Evolutionary conservation across 2,113 vertebrate species (phyloP), one percentile per base, ranked within the genome.

Genomic region (Sinocyclocheilus grahami): DNA sequence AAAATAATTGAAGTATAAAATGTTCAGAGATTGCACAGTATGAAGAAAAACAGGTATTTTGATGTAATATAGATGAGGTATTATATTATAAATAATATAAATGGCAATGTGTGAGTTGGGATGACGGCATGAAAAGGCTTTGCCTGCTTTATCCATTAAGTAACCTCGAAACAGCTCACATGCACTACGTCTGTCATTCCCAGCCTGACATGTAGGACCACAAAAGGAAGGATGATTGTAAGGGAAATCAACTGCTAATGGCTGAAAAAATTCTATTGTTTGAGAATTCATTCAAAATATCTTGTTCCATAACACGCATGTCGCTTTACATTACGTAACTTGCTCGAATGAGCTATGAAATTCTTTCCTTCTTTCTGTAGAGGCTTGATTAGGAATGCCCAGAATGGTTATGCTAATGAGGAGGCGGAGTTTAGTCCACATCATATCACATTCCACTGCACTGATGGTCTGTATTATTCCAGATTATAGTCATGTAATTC

Each of bases 241-340:
- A 83, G 69, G 82, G 82, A 39, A 75, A 80, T 42, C 53, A 62
- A 58, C 42, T 82, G 63, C 81, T 62, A 62, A 62, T 60, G 6
- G 55, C 55, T 33, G 16, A 82, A 22, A 60, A 82, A 18, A 53
- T 6, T 27, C 0, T 27, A 24, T n/a, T 37, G 27, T 65, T 69
- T 13, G 3, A 69, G 11, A 67, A 58, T 16, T 27, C 1, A 27
- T 82, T 65, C 22, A 65, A 46, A 81, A 46, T 4, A 46, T 82
- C 42, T 20, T 6, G 5, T 24, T 53, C 39, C 16, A 39, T 84
- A 9, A 4, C 37, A 84, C 69, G 24, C n/a, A 60, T 24, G 30
- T 58, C 69, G 33, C 82, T 51, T 84, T 58, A 60, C 51, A 27
- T 60, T 74, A n/a, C 5, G 14, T 24, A 55, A 18, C 3, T 48